phyloP scores from a whole-genome alignment of 2,113 vertebrate genomes.

The Sigmodon hispidus region DNA sequence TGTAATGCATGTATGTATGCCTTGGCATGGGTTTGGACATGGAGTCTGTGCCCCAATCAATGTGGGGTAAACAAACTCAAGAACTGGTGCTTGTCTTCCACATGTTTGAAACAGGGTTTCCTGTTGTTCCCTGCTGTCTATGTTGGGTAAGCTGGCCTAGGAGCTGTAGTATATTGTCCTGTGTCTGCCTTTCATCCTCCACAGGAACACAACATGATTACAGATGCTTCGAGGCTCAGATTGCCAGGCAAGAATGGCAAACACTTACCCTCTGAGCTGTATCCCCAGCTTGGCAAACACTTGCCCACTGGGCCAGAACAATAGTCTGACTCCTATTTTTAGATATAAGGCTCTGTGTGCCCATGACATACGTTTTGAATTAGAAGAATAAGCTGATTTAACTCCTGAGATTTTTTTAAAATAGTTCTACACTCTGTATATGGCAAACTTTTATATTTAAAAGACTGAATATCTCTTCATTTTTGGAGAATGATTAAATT shows the following conservation, averaged over 20 bases:
- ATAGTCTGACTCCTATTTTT: neutral
- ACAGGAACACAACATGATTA: neutral
- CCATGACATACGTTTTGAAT: neutral
- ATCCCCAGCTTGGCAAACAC: neutral
- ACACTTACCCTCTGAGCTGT: neutral
- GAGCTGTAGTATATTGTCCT: no score
- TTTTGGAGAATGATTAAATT: constrained; percentile 23
- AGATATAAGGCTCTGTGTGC: neutral
- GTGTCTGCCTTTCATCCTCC: neutral
- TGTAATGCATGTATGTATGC: no score
- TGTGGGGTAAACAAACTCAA: neutral
- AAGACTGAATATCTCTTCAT: constrained; percentile 1
- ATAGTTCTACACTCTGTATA: neutral
- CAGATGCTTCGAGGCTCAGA: neutral
- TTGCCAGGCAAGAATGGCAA: neutral
- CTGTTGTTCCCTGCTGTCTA: neutral
- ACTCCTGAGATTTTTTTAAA: neutral
- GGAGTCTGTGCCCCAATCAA: neutral
- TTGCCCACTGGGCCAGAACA: no score
- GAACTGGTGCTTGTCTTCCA: no score
- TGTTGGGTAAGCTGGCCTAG: neutral
- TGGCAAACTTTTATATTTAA: constrained; percentile 27
- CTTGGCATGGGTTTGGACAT: neutral
- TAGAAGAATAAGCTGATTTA: neutral
- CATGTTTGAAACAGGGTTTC: neutral